These are phyloP conservation scores for Glossosoma conforme DNA, from an alignment of 1,140 invertebrate genomes.

Conservation along the genomic window DNA sequence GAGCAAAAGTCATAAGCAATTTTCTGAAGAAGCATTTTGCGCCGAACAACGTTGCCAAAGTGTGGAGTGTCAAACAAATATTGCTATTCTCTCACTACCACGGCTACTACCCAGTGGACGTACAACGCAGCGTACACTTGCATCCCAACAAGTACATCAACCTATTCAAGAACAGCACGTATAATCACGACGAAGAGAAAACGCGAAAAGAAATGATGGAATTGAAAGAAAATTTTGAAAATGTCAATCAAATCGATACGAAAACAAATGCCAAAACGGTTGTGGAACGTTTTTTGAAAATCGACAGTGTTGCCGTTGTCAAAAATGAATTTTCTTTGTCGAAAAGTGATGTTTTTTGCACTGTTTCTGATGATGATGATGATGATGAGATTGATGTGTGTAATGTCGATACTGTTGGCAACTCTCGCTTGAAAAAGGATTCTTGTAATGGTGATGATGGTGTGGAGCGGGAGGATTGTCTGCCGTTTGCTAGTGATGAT, in stretches of 20 bases:
- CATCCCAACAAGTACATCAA: background rate
- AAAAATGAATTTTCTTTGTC: background rate
- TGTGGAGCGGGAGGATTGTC: no score
- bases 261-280: slow-evolving; percentile 15
- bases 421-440: slow-evolving; percentile 6
- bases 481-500: slow-evolving; percentile 39
- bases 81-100: slow-evolving; percentile 41
- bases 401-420: slow-evolving; percentile 36
- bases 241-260: slow-evolving; percentile 17
- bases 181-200: slow-evolving; percentile 2
- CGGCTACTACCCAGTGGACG: slow-evolving; percentile 35
- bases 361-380: no score
- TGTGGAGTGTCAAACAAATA: slow-evolving; percentile 47
- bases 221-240: slow-evolving; percentile 22
- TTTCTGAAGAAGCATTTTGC: slow-evolving; percentile 31
- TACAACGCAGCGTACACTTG: background rate
- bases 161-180: background rate
- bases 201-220: slow-evolving; percentile 7
- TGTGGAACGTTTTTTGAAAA: no score
- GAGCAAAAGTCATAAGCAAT: slow-evolving; percentile 46
- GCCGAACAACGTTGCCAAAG: slow-evolving; percentile 27
- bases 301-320: no score
- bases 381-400: slow-evolving; percentile 39
- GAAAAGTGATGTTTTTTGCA: background rate
- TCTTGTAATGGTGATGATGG: slow-evolving; percentile 26